Evolutionary conservation across 2,113 vertebrate genomes (phyloP).

Genomic region (Sylvicapra grimmia): DNA sequence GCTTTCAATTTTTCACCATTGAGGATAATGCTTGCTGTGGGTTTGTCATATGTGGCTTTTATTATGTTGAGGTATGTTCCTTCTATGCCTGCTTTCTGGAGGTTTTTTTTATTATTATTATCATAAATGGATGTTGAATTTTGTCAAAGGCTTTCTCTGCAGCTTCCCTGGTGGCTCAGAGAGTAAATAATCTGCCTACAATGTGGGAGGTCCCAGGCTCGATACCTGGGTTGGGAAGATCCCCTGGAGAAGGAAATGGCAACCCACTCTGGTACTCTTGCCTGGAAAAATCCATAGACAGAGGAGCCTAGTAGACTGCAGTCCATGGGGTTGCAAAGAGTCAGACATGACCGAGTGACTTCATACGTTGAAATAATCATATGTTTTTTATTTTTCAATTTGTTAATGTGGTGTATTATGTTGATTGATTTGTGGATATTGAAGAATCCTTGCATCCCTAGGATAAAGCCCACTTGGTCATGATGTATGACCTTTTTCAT

Average conservation of each 20-base stretch:
- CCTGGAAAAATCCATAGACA: not conserved
- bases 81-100: not conserved
- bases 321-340: not conserved
- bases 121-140: not conserved
- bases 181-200: not conserved
- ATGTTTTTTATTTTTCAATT: not conserved
- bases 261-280: not conserved
- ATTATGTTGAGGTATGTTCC: not conserved
- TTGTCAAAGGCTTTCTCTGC: not conserved
- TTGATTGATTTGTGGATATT: not conserved
- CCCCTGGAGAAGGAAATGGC: not conserved
- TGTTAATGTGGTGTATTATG: not conserved
- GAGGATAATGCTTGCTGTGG: not conserved
- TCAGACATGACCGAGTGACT: fast-evolving
- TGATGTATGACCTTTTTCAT: not conserved
- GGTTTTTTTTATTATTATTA: not conserved
- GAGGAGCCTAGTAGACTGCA: not conserved
- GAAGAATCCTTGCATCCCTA: not conserved
- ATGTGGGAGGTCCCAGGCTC: not conserved
- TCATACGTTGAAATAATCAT: not conserved
- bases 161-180: not conserved
- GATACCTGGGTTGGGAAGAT: not conserved
- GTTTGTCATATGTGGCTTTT: not conserved
- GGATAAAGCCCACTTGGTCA: not conserved
- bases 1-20: not conserved